phyloP scores from a whole-genome alignment of 2,888 invertebrate species.

The Criorhina ranunculi region DNA sequence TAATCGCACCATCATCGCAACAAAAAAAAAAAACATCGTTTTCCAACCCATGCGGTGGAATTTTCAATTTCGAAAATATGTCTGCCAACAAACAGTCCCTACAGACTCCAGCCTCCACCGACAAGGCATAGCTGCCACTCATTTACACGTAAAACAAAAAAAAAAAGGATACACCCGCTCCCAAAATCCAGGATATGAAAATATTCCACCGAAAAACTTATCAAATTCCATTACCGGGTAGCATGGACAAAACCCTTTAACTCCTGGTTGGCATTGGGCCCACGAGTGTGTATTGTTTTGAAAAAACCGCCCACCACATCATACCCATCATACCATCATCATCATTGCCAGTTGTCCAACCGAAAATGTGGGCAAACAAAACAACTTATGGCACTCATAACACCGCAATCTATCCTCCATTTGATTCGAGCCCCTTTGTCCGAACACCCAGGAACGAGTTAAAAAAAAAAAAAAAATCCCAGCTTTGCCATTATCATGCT shows the following conservation, averaged over 20 bases:
- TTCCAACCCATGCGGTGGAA: slow-evolving; percentile 62
- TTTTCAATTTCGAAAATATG: slow-evolving; percentile 75
- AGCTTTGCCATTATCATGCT: slow-evolving; percentile 50
- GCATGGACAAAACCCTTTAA: slow-evolving; percentile 24
- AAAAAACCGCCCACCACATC: slow-evolving; percentile 23
- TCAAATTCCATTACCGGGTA: slow-evolving; percentile 69
- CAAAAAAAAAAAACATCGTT: slow-evolving; percentile 29
- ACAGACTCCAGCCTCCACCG: background rate
- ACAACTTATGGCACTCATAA: slow-evolving; percentile 62
- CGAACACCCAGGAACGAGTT: slow-evolving; percentile 13
- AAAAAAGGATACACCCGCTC: no score
- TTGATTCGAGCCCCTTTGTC: slow-evolving; percentile 27
- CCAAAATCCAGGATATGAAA: background rate
- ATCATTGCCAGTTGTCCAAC: slow-evolving; percentile 14
- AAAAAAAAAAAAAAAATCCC: slow-evolving; percentile 18
- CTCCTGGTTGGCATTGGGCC: slow-evolving; percentile 26
- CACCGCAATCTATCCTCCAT: slow-evolving; percentile 62
- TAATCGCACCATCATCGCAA: slow-evolving; percentile 9
- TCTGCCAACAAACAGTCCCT: slow-evolving; percentile 58
- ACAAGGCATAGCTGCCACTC: slow-evolving; percentile 32
- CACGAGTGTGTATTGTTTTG: slow-evolving; percentile 27
- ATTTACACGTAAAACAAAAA: slow-evolving; percentile 24
- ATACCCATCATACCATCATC: slow-evolving; percentile 3
- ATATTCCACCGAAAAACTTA: slow-evolving; percentile 60
- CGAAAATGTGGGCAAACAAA: slow-evolving; percentile 55